These are phyloP conservation scores for Apus apus DNA, from an alignment of 2,113 vertebrate species.

Conservation along the genomic window DNA sequence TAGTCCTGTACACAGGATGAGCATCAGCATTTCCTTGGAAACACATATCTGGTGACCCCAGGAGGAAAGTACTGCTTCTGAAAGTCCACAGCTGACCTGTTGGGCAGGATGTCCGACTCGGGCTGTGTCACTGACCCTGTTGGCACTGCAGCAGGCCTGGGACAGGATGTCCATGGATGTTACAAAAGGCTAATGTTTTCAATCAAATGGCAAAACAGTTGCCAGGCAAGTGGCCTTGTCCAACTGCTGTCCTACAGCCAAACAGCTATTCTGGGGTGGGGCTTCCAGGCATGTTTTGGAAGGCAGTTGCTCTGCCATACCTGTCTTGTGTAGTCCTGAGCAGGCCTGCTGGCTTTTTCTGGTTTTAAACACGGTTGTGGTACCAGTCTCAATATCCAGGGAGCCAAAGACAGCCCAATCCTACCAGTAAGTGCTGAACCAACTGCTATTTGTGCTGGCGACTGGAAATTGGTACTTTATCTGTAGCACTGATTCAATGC, in stretches of 20 bases:
- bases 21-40: slow-evolving; percentile 68
- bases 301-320: not conserved
- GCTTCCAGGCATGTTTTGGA: not conserved
- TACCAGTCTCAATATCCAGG: not conserved
- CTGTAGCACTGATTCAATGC: not conserved
- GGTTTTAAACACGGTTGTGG: not conserved
- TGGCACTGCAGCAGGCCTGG: not conserved
- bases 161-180: slow-evolving; percentile 41
- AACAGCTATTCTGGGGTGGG: not conserved
- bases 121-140: not conserved
- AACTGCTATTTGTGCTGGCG: not conserved
- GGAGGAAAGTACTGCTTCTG: slow-evolving; percentile 25
- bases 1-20: slow-evolving; percentile 58
- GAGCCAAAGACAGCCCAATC: not conserved
- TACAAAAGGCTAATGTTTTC: not conserved
- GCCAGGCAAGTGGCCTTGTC: not conserved
- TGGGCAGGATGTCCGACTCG: slow-evolving; percentile 20
- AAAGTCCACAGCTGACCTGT: not conserved
- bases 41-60: slow-evolving; percentile 22
- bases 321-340: not conserved
- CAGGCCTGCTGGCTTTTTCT: not conserved
- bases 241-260: not conserved
- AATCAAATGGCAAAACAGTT: slow-evolving; percentile 4
- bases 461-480: not conserved
- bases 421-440: not conserved